Base-by-base conservation (phyloP, 2,888 invertebrate genomes). In the Drosophila anceps region DNA sequence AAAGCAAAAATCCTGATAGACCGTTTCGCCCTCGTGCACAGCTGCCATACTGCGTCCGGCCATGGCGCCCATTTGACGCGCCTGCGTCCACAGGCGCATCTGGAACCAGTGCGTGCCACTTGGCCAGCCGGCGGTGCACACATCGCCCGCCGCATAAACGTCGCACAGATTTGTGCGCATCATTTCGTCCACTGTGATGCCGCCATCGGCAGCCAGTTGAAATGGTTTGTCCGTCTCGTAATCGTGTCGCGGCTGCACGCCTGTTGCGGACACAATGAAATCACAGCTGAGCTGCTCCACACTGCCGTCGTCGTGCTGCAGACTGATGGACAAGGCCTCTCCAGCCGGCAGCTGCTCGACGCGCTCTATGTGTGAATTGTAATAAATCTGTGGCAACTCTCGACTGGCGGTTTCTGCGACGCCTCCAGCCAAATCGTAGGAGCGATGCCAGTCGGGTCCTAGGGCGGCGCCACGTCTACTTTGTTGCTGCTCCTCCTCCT, bases 41-140 rank as follows among this genome's bases (percentile, higher is more conserved):
- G 93, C 90, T 72, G 95, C 94, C 97, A 99, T 99, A 66, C 96
- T 95, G 92, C 97, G 96, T 0, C 98, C 99, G 29, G 97, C 98
- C 94, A 98, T 98, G 62, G 95, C 95, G 12, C 99, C 99, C 98
- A 99, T 99, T 93, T 99, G 98, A 62, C 98, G 94, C 0, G 99
- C 99, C 93, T 99, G 99, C 0, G 98, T 98, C 99, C 99, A 99
- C 39, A 99, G 93, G 69, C 98, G 95, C 96, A 99, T 97, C 94
- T 98, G 97, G 92, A 97, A 97, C 98, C 98, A 98, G 90, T 98
- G 96, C 29, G 95, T 93, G 0, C 97, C 95, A 71, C 94, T 91
- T 8, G 94, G 91, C 98, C 98, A 99, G 37, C 94, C 94, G n/a
- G 97, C 96, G 76, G 94, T 94, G 87, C 98, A 98, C 9, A 97